phyloP scores from a whole-genome alignment of 30 jellyfish, hydroid and myxozoan species.

The Catostylus mosaicus region DNA sequence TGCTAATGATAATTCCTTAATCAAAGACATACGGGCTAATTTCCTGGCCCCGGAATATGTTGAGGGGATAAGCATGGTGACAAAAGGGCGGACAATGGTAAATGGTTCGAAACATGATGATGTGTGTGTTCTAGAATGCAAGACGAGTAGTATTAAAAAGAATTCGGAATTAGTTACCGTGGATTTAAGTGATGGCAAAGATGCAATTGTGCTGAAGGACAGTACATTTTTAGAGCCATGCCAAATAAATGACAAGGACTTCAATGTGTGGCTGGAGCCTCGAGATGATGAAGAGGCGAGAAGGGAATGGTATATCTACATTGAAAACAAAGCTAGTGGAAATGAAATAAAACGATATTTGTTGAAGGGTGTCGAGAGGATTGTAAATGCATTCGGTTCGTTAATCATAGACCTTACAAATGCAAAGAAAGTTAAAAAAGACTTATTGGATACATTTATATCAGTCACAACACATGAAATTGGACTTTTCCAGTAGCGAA shows the following conservation, averaged over 20 bases:
- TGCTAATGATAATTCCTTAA: slow-evolving; percentile 31
- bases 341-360: slow-evolving; percentile 3
- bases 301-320: slow-evolving; percentile 36
- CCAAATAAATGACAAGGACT: slow-evolving; percentile 46
- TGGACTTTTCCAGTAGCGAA: slow-evolving; percentile 34
- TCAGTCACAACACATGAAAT: slow-evolving; percentile 59
- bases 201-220: slow-evolving; percentile 57
- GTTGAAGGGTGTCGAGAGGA: slow-evolving; percentile 43
- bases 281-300: slow-evolving; percentile 1
- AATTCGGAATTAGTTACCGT: slow-evolving; percentile 2
- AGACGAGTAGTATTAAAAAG: neutral
- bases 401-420: slow-evolving; percentile 22
- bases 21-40: slow-evolving; percentile 38
- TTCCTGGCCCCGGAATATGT: slow-evolving; percentile 61
- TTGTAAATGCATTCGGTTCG: slow-evolving; percentile 68
- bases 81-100: slow-evolving; percentile 26
- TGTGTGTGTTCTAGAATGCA: slow-evolving; percentile 48
- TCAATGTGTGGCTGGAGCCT: slow-evolving; percentile 42
- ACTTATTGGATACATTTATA: slow-evolving; percentile 35
- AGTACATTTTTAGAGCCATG: slow-evolving; percentile 67
- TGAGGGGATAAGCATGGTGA: slow-evolving; percentile 47
- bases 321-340: slow-evolving; percentile 3
- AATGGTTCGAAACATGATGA: slow-evolving; percentile 49
- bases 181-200: slow-evolving; percentile 48
- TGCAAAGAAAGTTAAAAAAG: slow-evolving; percentile 6